Evolutionary conservation across 2,797 vertebrate genomes (phyloP), one percentile per base, ranked within the genome.

Genomic region (Poecilia wingei): DNA sequence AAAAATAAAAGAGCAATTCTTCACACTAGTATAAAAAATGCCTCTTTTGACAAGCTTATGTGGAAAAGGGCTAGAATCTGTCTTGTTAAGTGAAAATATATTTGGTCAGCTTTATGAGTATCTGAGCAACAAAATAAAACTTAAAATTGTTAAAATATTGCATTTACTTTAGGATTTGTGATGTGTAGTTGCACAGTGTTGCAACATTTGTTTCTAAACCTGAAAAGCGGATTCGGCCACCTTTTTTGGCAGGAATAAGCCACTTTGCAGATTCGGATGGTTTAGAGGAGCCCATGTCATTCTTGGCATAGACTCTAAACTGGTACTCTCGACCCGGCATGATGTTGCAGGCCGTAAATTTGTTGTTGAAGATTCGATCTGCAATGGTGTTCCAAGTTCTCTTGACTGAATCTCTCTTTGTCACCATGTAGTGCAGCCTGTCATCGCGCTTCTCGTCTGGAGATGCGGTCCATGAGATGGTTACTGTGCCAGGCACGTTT

Each of bases 251-350:
- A 8, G 61, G 9, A 84, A 97, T 91, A 16, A 91, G 89, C 98
- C 98, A 99, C 74, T 97, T 97, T 51, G 93, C 31, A 59, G 96
- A 97, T 80, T 97, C 97, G 0, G 96, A 96, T 0, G 95, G 96
- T 28, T 88, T 80, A 76, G 98, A 99, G 79, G 81, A 75, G 51
- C 97, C 98, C 95, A 98, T 93, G 86, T 94, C 95, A 2, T 97
- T 99, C 90, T 97, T 97, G 80, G 98, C 97, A 76, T 97, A 95
- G 25, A 98, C 96, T 6, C 96, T 96, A 89, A 99, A 99, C 87
- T 96, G 93, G 90, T 99, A 99, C 78, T 97, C 95, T 33, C 94
- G 87, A 16, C 97, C 97, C 0, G 97, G 96, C 93, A 99, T 80
- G 76, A 98, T 92, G 51, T 95, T 96, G 87, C 96, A 96, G 83